Conservation (phyloP, 92 coral and sea anemone genomes). For the Umimayanthus kanabou region DNA sequence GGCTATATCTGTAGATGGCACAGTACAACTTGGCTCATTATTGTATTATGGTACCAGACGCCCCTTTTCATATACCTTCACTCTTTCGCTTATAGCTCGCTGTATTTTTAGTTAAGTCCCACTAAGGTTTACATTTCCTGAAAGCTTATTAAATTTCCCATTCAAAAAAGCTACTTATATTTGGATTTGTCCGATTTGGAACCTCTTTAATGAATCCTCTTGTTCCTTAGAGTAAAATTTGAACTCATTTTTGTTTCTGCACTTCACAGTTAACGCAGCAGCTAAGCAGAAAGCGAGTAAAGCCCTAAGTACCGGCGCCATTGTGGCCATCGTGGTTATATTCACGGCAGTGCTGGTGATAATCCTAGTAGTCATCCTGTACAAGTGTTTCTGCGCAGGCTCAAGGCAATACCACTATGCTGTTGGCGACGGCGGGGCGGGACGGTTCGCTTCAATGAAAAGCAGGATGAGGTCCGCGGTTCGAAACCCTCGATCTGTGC, state of each 20-base stretch:
- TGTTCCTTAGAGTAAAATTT: too few species aligned
- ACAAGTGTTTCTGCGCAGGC: conserved; percentile 56
- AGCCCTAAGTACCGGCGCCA: conserved; percentile 59
- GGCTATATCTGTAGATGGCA: too few species aligned
- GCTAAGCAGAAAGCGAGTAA: conserved; percentile 5
- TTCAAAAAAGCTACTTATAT: too few species aligned
- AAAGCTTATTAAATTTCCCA: too few species aligned
- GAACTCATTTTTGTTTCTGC: neutral
- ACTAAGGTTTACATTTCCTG: too few species aligned
- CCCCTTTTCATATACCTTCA: too few species aligned
- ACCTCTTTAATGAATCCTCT: too few species aligned
- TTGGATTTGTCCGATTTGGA: too few species aligned
- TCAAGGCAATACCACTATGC: conserved; percentile 54
- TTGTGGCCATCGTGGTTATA: conserved; percentile 64
- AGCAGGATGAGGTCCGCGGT: conserved; percentile 49
- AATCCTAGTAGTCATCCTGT: conserved; percentile 57
- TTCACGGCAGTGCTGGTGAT: conserved; percentile 49
- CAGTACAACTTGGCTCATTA: too few species aligned
- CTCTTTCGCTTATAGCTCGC: too few species aligned
- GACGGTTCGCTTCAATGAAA: conserved; percentile 50
- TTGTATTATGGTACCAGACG: too few species aligned
- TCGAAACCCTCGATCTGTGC: conserved; percentile 43
- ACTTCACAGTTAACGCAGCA: conserved; percentile 21
- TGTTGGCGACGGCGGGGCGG: conserved; percentile 55
- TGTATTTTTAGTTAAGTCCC: too few species aligned